These are phyloP conservation scores for Epinotia bilunana DNA, from an alignment of 2,888 invertebrate genomes.

Conservation along the genomic window DNA sequence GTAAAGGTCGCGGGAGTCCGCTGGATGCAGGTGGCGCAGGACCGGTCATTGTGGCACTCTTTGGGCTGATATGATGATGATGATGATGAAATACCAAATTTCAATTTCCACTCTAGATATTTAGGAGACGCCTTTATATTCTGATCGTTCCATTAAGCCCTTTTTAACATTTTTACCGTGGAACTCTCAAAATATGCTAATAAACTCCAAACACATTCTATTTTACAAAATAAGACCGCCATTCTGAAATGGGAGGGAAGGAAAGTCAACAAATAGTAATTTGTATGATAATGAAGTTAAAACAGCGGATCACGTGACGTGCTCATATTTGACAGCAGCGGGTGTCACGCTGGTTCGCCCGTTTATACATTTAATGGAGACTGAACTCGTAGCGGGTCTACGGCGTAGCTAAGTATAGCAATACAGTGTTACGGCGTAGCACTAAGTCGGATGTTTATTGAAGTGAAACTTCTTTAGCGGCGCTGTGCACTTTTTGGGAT, in stretches of 20 bases:
- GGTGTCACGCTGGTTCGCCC: constrained; percentile 9
- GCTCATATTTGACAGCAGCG: constrained; percentile 53
- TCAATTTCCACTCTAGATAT: neutral
- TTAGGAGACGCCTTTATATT: neutral
- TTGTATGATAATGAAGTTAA: constrained; percentile 76
- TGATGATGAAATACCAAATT: too few relatives aligned
- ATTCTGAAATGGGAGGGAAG: constrained; percentile 56
- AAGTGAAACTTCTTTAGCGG: too few relatives aligned
- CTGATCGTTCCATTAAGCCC: constrained; percentile 29
- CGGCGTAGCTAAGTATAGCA: constrained; percentile 3
- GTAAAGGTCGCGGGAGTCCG: too few relatives aligned
- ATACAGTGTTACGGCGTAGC: neutral
- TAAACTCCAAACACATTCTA: constrained; percentile 37
- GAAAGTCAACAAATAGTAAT: constrained; percentile 75
- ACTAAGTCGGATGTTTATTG: too few relatives aligned
- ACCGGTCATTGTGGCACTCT: too few relatives aligned
- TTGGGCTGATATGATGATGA: too few relatives aligned
- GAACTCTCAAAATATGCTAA: constrained; percentile 40
- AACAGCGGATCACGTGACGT: constrained; percentile 62
- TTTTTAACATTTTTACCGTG: constrained; percentile 27
- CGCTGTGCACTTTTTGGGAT: too few relatives aligned
- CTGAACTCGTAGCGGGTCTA: neutral
- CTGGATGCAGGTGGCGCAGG: too few relatives aligned
- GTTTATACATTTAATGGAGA: neutral
- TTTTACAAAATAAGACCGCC: constrained; percentile 47